These are phyloP conservation scores for Artibeus jamaicensis DNA, from an alignment of 2,797 vertebrate genomes.

Conservation along the genomic window DNA sequence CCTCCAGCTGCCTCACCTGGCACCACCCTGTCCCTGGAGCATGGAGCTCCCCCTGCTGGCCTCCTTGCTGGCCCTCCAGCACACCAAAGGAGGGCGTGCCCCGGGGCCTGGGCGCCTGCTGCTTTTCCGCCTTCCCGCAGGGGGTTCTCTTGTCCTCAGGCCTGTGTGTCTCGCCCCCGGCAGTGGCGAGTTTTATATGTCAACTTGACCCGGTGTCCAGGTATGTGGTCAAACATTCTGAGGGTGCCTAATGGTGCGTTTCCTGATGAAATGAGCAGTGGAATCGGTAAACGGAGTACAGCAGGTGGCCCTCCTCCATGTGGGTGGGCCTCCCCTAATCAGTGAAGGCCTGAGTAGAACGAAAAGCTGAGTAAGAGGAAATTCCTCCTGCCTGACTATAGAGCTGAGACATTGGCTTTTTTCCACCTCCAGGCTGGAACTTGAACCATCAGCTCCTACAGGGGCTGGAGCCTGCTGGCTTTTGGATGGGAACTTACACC, in stretches of 20 bases:
- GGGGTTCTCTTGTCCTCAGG: fast-evolving
- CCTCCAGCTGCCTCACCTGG: background rate
- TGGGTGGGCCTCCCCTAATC: background rate
- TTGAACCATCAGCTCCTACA: background rate
- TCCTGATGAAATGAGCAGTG: background rate
- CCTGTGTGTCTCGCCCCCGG: fast-evolving
- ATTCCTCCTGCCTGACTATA: fast-evolving
- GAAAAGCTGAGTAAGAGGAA: background rate
- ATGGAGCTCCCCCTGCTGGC: fast-evolving
- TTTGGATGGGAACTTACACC: background rate
- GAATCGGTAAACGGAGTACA: background rate
- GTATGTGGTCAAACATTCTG: no score
- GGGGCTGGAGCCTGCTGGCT: background rate
- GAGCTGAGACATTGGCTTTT: fast-evolving
- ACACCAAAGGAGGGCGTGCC: background rate
- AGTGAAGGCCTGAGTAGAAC: background rate
- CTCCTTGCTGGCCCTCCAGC: background rate
- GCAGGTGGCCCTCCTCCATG: fast-evolving
- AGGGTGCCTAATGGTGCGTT: background rate
- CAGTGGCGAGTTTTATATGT: background rate
- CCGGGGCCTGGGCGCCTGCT: background rate
- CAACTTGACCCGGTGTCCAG: background rate
- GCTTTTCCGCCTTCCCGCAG: background rate
- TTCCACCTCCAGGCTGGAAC: background rate
- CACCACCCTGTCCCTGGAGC: background rate